Evolutionary conservation across 2,113 vertebrate genomes (phyloP).

Genomic region (Stomatorhinus ivindoensis): DNA sequence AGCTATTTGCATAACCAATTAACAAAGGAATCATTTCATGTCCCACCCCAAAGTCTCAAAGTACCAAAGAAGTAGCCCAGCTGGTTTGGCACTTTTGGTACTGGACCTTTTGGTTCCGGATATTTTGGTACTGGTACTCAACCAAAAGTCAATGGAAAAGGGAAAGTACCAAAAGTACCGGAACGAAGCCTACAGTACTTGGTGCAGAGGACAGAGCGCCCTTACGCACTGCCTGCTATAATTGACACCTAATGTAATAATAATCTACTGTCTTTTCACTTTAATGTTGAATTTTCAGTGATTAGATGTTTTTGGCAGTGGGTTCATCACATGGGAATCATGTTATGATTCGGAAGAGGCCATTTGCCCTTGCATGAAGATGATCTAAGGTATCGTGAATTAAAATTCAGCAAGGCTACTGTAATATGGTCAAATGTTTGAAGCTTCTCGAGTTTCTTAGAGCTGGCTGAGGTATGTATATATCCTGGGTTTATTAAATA

Average conservation of each 20-base stretch:
- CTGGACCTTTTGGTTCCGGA: no score
- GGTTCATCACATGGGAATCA: neutral
- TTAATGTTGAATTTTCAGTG: neutral
- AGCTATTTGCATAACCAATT: neutral
- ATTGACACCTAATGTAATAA: conserved; percentile 2
- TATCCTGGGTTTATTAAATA: neutral
- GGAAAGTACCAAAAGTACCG: neutral
- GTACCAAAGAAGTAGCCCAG: neutral
- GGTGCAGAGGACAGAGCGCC: no score
- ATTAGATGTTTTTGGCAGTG: neutral
- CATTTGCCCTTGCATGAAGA: neutral
- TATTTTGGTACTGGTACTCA: neutral
- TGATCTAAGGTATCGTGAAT: neutral
- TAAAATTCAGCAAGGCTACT: neutral
- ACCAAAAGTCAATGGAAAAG: neutral
- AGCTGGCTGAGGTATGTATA: neutral
- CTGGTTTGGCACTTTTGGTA: neutral
- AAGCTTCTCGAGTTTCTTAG: neutral
- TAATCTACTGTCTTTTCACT: neutral
- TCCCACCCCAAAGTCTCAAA: neutral
- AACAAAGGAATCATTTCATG: neutral
- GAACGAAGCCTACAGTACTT: neutral
- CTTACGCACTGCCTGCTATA: neutral
- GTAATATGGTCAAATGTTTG: neutral
- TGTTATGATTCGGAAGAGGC: neutral